A percentile compares a stretch with the other conserved stretches of the same genome.
Conservation (phyloP, 2,113 vertebrate genomes). For the Copsychus sechellarum region DNA sequence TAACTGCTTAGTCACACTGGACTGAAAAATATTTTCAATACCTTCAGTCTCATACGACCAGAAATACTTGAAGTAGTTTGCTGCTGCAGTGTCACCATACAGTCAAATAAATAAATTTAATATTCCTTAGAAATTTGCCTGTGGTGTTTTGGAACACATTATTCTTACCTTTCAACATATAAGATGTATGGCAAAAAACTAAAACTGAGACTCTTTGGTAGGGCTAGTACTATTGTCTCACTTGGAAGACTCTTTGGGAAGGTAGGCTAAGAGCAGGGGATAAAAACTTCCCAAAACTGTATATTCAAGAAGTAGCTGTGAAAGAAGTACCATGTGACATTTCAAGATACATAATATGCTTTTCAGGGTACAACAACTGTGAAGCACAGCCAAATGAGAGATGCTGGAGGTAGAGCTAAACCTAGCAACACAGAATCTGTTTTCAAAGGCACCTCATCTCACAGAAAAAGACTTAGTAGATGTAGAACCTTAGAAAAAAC, state of each 20-base stretch:
- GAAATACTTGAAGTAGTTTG: not conserved
- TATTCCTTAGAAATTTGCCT: not conserved
- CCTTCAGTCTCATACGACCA: not conserved
- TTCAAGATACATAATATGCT: rapidly evolving
- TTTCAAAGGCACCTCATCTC: not conserved
- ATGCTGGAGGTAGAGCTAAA: not conserved
- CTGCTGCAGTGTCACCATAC: not conserved
- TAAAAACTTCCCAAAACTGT: not conserved
- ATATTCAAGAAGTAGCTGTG: not conserved
- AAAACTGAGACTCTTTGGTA: not conserved
- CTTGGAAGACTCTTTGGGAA: not conserved
- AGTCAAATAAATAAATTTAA: not conserved
- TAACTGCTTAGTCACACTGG: not conserved
- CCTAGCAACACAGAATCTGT: not conserved
- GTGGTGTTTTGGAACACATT: not conserved
- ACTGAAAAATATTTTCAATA: not conserved
- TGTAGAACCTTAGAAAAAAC: not conserved
- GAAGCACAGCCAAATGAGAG: not conserved
- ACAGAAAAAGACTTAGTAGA: not conserved
- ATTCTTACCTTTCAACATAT: not conserved
- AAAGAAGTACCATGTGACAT: not conserved
- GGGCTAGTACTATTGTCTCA: not conserved
- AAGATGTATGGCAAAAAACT: not conserved
- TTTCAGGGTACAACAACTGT: not conserved
- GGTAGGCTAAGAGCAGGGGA: not conserved